A percentile compares a stretch with the other conserved stretches of the same genome.
These are phyloP conservation scores for Belgica antarctica DNA, from an alignment of 2,888 invertebrate genomes.

Conservation along the genomic window DNA sequence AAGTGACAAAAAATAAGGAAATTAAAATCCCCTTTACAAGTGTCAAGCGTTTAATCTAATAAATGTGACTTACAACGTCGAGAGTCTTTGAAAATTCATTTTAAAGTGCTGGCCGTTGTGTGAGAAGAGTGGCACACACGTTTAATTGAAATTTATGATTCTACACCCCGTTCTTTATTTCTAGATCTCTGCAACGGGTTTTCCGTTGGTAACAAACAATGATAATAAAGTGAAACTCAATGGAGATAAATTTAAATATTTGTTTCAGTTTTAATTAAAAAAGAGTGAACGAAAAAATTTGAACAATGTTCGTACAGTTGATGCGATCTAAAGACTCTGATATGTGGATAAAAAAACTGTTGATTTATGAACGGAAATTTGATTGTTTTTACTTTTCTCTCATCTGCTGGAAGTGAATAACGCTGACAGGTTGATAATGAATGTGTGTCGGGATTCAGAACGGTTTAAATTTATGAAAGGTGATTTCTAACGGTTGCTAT, in stretches of 20 bases:
- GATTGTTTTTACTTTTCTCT: not conserved
- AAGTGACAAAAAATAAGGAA: not conserved
- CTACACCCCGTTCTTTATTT: not conserved
- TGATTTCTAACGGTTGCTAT: no score
- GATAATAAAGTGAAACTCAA: not conserved
- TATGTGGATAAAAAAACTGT: not conserved
- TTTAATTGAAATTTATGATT: constrained; percentile 36
- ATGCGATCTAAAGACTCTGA: not conserved
- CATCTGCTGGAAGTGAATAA: no score
- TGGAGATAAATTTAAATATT: not conserved
- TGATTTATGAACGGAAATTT: constrained; percentile 15
- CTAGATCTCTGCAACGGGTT: not conserved
- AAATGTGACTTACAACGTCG: not conserved
- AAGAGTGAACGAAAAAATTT: not conserved
- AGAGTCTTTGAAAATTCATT: not conserved
- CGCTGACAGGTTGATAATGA: no score
- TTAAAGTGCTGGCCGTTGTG: not conserved
- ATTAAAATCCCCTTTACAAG: constrained; percentile 14
- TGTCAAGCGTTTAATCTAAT: constrained; percentile 21
- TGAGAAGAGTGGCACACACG: not conserved
- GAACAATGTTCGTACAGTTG: not conserved
- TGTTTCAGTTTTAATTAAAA: constrained; percentile 10
- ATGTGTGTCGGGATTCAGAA: no score
- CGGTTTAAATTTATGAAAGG: no score
- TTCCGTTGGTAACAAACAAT: constrained; percentile 3